phyloP scores from a whole-genome alignment of 2,113 vertebrate genomes.

The Mola mola region DNA sequence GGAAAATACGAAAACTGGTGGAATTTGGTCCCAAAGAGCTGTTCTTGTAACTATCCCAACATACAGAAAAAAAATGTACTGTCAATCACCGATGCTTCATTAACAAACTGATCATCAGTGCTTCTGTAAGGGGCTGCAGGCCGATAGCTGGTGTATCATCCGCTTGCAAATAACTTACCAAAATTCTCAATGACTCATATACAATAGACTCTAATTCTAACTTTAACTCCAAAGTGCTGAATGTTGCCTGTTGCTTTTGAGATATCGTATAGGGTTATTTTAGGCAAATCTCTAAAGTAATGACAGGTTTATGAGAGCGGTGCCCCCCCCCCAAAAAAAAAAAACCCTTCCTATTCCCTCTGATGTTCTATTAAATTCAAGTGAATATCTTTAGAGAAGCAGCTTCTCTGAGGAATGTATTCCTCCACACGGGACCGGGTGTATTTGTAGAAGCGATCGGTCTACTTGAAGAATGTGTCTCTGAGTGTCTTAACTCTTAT shows the following conservation, averaged over 20 bases:
- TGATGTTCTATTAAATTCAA: conserved; percentile 55
- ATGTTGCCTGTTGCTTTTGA: conserved; percentile 19
- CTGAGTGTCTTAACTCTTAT: conserved; percentile 65
- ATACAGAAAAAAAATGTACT: neutral
- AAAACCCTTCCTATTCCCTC: conserved; percentile 25
- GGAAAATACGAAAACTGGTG: conserved; percentile 61
- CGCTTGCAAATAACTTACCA: conserved; percentile 45
- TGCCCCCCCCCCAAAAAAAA: conserved; percentile 34
- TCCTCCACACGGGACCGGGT: conserved; percentile 50
- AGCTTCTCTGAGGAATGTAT: conserved; percentile 52
- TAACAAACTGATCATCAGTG: conserved; percentile 39
- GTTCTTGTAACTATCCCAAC: neutral
- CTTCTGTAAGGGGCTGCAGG: conserved; percentile 27
- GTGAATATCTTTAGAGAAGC: conserved; percentile 46
- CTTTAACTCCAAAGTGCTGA: no score
- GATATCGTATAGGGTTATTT: conserved; percentile 25
- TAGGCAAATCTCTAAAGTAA: conserved; percentile 41
- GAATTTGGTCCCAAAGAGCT: conserved; percentile 25
- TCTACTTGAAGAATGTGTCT: conserved; percentile 65
- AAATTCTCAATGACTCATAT: conserved; percentile 47
- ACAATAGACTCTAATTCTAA: conserved; percentile 62
- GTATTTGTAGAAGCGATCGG: conserved; percentile 72
- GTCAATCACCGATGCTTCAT: conserved; percentile 41
- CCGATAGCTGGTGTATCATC: conserved; percentile 14
- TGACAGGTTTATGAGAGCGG: conserved; percentile 41